Evolutionary conservation across 2,113 vertebrate genomes (phyloP), one percentile per base, ranked within the genome.

Genomic region (Melanerpes formicivorus): DNA sequence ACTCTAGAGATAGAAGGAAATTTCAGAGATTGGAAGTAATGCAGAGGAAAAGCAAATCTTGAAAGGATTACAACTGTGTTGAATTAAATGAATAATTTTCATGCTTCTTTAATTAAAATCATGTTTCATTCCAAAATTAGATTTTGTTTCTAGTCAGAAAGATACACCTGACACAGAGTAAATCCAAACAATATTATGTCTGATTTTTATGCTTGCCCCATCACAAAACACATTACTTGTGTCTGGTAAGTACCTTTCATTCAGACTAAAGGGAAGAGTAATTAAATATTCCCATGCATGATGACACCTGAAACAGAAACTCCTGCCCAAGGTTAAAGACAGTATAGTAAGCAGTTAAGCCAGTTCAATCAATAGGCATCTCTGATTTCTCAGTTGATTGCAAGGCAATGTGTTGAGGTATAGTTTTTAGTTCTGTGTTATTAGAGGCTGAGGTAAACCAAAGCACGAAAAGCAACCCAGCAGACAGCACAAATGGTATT

Each of bases 221-320:
- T 67, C 87, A 73, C 52, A 89, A 75, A 80, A 89, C 66, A 75
- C 18, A 85, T 93, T 91, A 89, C 56, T 93, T 65, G 82, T 48
- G 52, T 77, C 79, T 91, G 72, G 76, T 71, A 93, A 90, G 42
- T 37, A 87, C 34, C 81, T 73, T 87, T 84, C 48, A 76, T 82
- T 93, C 80, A 82, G 42, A 55, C 29, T 70, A 77, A 87, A 71
- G 59, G 87, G 90, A 89, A 23, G 15, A 72, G 16, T 67, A 88
- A 92, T 85, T 92, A 89, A 80, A 67, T 95, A 84, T 56, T 60
- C 67, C 48, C 40, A 26, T 60, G 42, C 60, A 56, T 74, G 90
- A 82, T 87, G 90, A 93, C 77, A 93, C 32, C 67, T 87, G 81
- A 94, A 94, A 84, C 64, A 89, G 84, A 90, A 93, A 84, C 81